Conservation (phyloP, 2,888 invertebrate species). For the Tetranychus truncatus region DNA sequence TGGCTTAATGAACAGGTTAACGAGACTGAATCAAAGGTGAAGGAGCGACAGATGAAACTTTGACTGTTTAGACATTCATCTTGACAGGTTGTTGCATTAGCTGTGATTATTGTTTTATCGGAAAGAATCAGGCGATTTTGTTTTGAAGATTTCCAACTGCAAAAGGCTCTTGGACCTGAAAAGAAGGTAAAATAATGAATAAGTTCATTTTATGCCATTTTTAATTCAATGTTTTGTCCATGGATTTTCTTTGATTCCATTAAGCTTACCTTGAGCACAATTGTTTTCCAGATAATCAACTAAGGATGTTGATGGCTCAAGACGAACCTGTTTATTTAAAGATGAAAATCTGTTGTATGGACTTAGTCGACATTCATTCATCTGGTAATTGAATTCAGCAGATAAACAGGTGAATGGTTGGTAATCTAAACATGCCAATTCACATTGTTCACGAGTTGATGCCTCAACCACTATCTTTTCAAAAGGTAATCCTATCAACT, state of each 20-base stretch:
- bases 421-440: slow-evolving; percentile 22
- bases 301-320: slow-evolving; percentile 20
- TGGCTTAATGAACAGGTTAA: slow-evolving; percentile 34
- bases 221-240: neutral
- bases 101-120: neutral
- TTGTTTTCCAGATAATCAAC: slow-evolving; percentile 40
- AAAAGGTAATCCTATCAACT: slow-evolving; percentile 22
- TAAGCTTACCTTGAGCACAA: slow-evolving; percentile 35
- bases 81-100: neutral
- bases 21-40: slow-evolving; percentile 20
- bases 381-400: slow-evolving; percentile 37
- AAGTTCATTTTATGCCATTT: neutral
- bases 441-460: slow-evolving; percentile 24
- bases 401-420: slow-evolving; percentile 34
- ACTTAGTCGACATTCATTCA: slow-evolving; percentile 36
- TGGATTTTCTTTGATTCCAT: neutral
- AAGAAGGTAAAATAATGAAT: neutral
- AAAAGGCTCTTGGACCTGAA: slow-evolving; percentile 24
- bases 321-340: slow-evolving; percentile 29
- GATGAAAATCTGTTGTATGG: slow-evolving; percentile 36
- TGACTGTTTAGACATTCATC: slow-evolving; percentile 9
- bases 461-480: slow-evolving; percentile 23
- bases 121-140: slow-evolving; percentile 15
- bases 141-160: slow-evolving; percentile 22
- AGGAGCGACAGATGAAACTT: slow-evolving; percentile 12